Percentiles rank a stretch among this genome's conserved stretches.
These are phyloP conservation scores for Tympanuchus pallidicinctus DNA, from an alignment of 2,113 vertebrate species.

Conservation along the genomic window DNA sequence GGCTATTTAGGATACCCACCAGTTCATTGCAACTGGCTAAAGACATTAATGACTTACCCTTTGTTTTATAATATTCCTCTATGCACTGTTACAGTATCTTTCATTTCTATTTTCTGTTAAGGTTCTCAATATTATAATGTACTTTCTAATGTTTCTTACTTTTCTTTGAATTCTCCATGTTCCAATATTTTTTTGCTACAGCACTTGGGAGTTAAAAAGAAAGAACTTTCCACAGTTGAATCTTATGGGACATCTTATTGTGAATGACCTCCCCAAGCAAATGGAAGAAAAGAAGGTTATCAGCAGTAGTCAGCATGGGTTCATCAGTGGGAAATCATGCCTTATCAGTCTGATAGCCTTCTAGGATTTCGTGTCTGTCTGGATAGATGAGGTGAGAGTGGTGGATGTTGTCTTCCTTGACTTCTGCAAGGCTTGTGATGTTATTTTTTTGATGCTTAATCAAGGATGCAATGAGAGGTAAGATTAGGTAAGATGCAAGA, in stretches of 20 bases:
- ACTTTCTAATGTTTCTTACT: not conserved
- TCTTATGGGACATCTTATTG: not conserved
- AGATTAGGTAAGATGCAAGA: too few relatives aligned
- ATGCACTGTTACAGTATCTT: not conserved
- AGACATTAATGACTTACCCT: not conserved
- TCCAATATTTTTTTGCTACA: not conserved
- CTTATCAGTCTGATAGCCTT: too few relatives aligned
- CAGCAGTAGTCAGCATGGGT: too few relatives aligned
- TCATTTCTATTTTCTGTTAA: not conserved
- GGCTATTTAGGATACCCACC: not conserved
- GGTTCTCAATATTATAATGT: not conserved
- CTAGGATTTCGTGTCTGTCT: too few relatives aligned
- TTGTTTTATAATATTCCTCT: not conserved
- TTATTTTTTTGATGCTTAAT: too few relatives aligned
- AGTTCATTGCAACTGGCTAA: not conserved
- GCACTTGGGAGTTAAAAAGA: not conserved
- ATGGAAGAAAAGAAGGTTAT: too few relatives aligned
- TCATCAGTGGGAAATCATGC: too few relatives aligned
- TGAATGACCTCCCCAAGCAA: too few relatives aligned
- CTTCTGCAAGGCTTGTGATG: too few relatives aligned
- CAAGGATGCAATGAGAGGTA: too few relatives aligned
- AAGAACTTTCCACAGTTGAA: rapidly evolving
- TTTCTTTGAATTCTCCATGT: not conserved
- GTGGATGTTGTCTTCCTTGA: too few relatives aligned
- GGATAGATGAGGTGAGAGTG: too few relatives aligned